These are phyloP conservation scores for Oscheius sp. DNA, from an alignment of 1,140 invertebrate genomes.

Conservation along the genomic window DNA sequence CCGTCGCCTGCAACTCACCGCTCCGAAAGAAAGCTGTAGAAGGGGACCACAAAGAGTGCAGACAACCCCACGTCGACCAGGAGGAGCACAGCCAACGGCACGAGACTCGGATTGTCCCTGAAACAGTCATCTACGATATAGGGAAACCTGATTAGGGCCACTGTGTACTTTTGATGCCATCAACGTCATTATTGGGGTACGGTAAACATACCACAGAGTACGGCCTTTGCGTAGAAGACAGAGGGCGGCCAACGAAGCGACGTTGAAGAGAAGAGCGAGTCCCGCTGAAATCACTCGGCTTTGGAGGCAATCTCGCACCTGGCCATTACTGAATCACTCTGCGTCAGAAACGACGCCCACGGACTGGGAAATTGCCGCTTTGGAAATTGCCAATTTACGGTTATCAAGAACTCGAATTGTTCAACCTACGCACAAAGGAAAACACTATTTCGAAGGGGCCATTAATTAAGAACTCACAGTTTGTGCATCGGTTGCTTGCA, in stretches of 20 bases:
- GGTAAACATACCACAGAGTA: not conserved
- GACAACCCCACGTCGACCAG: conserved; percentile 29
- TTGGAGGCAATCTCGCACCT: not conserved
- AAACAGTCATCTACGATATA: not conserved
- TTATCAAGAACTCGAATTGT: not conserved
- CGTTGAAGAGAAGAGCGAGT: not conserved
- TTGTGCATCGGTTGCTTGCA: too few relatives aligned
- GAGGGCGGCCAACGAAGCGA: not conserved
- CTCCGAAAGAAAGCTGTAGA: conserved; percentile 28
- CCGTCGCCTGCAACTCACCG: conserved; percentile 29
- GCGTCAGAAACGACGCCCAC: not conserved
- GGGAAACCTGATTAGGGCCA: not conserved
- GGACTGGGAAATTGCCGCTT: not conserved
- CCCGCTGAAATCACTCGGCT: not conserved
- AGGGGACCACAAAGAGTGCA: conserved; percentile 21
- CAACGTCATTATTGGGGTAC: too few relatives aligned
- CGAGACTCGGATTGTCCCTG: conserved; percentile 29
- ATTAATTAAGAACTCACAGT: too few relatives aligned
- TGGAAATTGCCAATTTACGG: conserved; percentile 1
- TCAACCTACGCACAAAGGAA: too few relatives aligned
- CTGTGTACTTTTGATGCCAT: too few relatives aligned
- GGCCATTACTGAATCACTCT: not conserved
- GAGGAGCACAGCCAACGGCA: conserved; percentile 32
- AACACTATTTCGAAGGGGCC: too few relatives aligned
- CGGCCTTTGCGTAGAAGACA: not conserved